These are phyloP conservation scores for Sternotherus odoratus DNA, from an alignment of 2,797 vertebrate genomes.

Conservation along the genomic window DNA sequence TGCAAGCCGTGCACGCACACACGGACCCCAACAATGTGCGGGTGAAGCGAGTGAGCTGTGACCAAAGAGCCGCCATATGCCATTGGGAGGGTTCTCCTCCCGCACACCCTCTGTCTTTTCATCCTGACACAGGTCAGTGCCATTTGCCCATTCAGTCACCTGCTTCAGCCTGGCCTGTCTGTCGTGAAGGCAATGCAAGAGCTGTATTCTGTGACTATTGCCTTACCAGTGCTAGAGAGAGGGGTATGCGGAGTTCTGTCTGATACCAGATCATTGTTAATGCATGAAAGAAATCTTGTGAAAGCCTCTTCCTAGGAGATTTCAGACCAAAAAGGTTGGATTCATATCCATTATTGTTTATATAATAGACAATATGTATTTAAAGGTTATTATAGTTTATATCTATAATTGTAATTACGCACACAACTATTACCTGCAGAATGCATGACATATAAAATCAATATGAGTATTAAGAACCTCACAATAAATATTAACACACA, in stretches of 20 bases:
- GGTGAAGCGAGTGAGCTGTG: not conserved
- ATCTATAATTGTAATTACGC: not conserved
- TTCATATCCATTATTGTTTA: not conserved
- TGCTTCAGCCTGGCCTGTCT: not conserved
- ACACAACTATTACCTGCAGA: not conserved
- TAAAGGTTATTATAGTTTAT: too few relatives aligned
- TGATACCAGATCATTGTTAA: not conserved
- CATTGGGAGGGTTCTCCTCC: not conserved
- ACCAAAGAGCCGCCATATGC: not conserved
- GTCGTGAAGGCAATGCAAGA: not conserved
- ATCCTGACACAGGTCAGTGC: not conserved
- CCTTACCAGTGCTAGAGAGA: fast-evolving
- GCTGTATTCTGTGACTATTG: not conserved
- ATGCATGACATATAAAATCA: too few relatives aligned
- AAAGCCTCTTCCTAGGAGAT: not conserved
- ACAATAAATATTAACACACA: not conserved
- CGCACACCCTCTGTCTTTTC: not conserved
- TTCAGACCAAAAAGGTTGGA: not conserved
- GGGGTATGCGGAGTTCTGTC: fast-evolving
- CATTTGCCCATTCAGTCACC: not conserved
- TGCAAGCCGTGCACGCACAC: not conserved
- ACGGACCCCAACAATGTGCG: not conserved
- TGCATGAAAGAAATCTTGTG: not conserved
- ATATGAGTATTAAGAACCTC: not conserved
- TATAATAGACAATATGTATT: too few relatives aligned